A percentile compares a stretch with the other conserved stretches of the same genome.
These are phyloP conservation scores for Symphodus melops DNA, from an alignment of 2,113 vertebrate species.

Conservation along the genomic window DNA sequence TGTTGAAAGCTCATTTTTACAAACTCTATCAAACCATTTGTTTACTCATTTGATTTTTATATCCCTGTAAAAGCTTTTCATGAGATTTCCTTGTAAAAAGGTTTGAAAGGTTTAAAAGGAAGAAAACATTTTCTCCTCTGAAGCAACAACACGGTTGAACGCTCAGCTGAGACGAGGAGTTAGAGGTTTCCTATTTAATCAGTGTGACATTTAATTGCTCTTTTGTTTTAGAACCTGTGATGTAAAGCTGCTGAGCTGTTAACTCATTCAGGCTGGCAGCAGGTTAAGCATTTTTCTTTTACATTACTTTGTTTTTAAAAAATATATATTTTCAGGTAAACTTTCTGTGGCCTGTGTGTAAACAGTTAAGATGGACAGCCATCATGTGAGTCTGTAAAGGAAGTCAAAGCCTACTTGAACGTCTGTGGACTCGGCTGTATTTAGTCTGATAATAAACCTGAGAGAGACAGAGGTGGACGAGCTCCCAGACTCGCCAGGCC, in stretches of 20 bases:
- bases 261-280: background rate
- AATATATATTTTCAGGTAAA: background rate
- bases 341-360: background rate
- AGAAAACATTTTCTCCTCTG: background rate
- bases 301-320: background rate
- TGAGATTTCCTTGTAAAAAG: too few relatives aligned
- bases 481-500: conserved; percentile 55
- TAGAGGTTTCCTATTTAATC: conserved; percentile 10
- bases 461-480: conserved; percentile 65
- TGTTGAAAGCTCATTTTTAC: too few relatives aligned
- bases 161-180: background rate
- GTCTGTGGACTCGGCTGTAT: conserved; percentile 37
- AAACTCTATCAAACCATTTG: too few relatives aligned
- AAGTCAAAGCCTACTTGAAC: conserved; percentile 1
- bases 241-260: background rate
- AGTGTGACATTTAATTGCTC: background rate
- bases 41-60: too few relatives aligned
- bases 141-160: background rate
- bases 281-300: background rate
- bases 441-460: conserved; percentile 73
- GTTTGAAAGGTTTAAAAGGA: too few relatives aligned
- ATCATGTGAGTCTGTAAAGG: background rate
- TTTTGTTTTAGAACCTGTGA: background rate
- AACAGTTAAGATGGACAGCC: conserved; percentile 25
- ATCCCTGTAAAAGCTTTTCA: too few relatives aligned